Percentiles rank a stretch among this genome's conserved stretches.
phyloP scores from a whole-genome alignment of 2,888 invertebrate species.

The Agrotis segetum region DNA sequence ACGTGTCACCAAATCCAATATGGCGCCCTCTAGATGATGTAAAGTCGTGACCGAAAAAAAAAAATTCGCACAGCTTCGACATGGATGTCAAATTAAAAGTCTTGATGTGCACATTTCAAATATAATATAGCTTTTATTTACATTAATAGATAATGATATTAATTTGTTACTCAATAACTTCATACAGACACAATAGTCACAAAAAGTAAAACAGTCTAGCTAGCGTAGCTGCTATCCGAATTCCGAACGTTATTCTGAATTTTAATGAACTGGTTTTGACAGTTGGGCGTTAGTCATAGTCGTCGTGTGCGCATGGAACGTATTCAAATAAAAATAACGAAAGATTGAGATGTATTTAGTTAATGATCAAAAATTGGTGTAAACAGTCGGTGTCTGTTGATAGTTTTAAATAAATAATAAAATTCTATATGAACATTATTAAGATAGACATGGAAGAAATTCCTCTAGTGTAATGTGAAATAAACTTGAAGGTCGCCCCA shows the following conservation, averaged over 20 bases:
- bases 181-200: background rate
- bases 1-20: too few relatives aligned
- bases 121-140: too few relatives aligned
- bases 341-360: background rate
- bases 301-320: slow-evolving; percentile 7
- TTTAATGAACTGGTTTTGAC: slow-evolving; percentile 37
- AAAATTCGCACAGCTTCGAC: too few relatives aligned
- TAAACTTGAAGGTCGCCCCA: slow-evolving; percentile 47
- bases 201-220: background rate
- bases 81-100: too few relatives aligned
- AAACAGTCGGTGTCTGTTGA: background rate
- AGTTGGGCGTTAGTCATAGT: slow-evolving; percentile 16
- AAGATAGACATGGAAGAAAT: background rate
- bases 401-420: background rate
- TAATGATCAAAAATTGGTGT: background rate
- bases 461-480: slow-evolving; percentile 34
- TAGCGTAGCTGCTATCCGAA: slow-evolving; percentile 4
- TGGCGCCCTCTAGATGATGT: too few relatives aligned
- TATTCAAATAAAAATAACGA: slow-evolving; percentile 3
- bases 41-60: too few relatives aligned
- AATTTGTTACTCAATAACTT: background rate
- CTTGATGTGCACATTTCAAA: too few relatives aligned
- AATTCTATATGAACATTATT: background rate
- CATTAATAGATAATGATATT: too few relatives aligned
- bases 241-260: slow-evolving; percentile 17